Evolutionary conservation across 2,888 invertebrate genomes (phyloP).

Genomic region (Lasioglossum zephyrum): DNA sequence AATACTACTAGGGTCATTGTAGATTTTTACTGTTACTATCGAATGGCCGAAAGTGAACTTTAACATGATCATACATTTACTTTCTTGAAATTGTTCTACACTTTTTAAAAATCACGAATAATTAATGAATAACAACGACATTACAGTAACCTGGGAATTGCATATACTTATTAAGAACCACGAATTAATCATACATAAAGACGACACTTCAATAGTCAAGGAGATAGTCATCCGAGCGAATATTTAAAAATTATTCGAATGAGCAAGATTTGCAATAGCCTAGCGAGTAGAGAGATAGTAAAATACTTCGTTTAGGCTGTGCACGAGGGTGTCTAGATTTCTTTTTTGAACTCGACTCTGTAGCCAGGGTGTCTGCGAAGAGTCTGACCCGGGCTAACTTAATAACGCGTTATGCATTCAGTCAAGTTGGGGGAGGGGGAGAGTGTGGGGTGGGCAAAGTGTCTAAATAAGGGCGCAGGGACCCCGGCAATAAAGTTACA

Average conservation of each 20-base stretch:
- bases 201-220: too few species aligned
- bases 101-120: too few species aligned
- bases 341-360: not conserved
- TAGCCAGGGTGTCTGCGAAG: not conserved
- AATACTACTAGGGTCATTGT: too few species aligned
- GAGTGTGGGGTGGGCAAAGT: not conserved
- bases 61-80: too few species aligned
- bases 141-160: too few species aligned
- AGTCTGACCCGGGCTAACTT: conserved; percentile 23
- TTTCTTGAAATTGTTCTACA: too few species aligned
- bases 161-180: too few species aligned
- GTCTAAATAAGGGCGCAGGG: conserved; percentile 35
- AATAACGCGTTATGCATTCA: conserved; percentile 34
- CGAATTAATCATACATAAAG: too few species aligned
- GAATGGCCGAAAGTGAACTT: too few species aligned
- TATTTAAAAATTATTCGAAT: not conserved
- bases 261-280: not conserved
- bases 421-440: not conserved
- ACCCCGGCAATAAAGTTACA: conserved; percentile 5
- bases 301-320: not conserved
- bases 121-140: too few species aligned
- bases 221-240: too few species aligned
- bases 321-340: not conserved
- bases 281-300: not conserved
- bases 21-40: too few species aligned